Base-by-base conservation (phyloP, 2,797 vertebrate species). In the Oreochromis mossambicus region DNA sequence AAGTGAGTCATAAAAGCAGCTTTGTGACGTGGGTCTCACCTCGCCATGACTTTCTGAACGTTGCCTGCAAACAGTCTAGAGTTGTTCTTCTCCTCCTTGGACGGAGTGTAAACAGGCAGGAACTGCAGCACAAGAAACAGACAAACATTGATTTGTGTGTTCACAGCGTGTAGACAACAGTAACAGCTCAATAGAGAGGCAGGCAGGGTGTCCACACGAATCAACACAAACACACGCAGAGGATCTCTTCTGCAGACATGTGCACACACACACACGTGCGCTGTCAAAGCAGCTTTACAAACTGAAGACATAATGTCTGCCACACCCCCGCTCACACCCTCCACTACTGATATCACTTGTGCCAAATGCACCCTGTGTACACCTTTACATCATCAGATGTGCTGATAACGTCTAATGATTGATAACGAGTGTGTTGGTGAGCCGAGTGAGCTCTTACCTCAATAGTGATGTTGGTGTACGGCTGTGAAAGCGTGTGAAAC, bases 21-120 rank as follows among this genome's bases (percentile, higher is more conserved):
- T 15, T 8, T 5, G 54, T 14, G 17, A 36, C 12, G 4, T 8
- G 34, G 19, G 15, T 15, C 97, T 96, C 86, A 98, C 98, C 95
- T 93, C 77, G 98, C 97, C 97, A 98, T 98, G 78, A 97, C 95
- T 78, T 94, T 97, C 95, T 98, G 98, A 4, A 98, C 96, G 1
- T 97, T 98, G 93, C 97, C 97, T 9, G 98, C 97, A 17, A 97
- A 98, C 34, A 98, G 91, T 54, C 88, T 93, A n/a, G 98, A 97
- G 92, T 98, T 88, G 0, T 87, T 80, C 88, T 94, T 97, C 93
- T 98, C 98, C 81, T 97, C 95, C 17, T 87, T 54, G 5, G 96
- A 97, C 0, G 98, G 98, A 0, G 89, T 95, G 93, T 98, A 98
- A 61, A 98, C 97, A 0, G 98, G 97, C 78, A 98, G 94, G 86